Evolutionary conservation across 2,888 invertebrate genomes (phyloP).

Genomic region (Ornithoptera alexandrae): DNA sequence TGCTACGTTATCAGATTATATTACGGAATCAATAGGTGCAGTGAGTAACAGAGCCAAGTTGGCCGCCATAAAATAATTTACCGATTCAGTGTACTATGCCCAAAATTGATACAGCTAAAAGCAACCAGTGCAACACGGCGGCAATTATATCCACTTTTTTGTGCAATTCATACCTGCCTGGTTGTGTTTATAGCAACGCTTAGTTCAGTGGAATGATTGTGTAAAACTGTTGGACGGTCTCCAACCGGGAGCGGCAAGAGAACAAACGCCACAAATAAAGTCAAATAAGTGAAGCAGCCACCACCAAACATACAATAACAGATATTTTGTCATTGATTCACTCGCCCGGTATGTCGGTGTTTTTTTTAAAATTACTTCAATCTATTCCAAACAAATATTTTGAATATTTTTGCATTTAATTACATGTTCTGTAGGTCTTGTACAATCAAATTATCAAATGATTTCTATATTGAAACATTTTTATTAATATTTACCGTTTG

Average conservation of each 20-base stretch:
- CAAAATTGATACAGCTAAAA: slow-evolving; percentile 55
- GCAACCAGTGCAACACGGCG: slow-evolving; percentile 61
- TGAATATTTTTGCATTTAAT: background rate
- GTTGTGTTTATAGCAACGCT: slow-evolving; percentile 78
- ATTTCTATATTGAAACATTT: no score
- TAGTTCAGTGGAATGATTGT: slow-evolving; percentile 80
- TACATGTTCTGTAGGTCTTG: background rate
- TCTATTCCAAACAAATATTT: background rate
- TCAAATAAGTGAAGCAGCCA: slow-evolving; percentile 69
- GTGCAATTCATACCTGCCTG: slow-evolving; percentile 76
- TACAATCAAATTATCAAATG: background rate
- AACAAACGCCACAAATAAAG: slow-evolving; percentile 76
- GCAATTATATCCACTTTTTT: slow-evolving; percentile 76
- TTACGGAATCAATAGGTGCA: slow-evolving; percentile 24
- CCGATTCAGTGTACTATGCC: slow-evolving; percentile 39
- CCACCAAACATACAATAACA: slow-evolving; percentile 37
- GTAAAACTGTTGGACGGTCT: slow-evolving; percentile 76
- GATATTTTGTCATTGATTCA: slow-evolving; percentile 35
- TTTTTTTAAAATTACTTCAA: background rate
- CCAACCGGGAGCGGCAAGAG: slow-evolving; percentile 64
- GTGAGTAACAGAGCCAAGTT: slow-evolving; percentile 27
- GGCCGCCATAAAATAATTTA: slow-evolving; percentile 27
- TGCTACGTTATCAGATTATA: slow-evolving; percentile 1
- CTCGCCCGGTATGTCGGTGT: background rate
- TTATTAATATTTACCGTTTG: background rate